Base-by-base conservation (phyloP, 2,113 vertebrate species). In the Atlantisia rogersi region DNA sequence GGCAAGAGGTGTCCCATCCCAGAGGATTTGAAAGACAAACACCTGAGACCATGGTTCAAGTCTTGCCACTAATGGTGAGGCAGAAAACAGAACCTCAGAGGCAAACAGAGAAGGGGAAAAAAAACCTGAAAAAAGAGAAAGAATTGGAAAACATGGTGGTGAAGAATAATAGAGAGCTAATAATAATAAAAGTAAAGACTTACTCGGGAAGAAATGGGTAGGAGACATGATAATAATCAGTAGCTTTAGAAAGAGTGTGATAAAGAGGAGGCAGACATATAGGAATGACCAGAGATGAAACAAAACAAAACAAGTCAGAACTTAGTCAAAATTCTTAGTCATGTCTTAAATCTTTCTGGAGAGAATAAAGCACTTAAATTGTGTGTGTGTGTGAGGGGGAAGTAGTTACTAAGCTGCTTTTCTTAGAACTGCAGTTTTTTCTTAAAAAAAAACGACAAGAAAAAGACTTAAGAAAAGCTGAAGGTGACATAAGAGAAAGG, bases 1-100 rank as follows among this genome's bases (percentile, higher is more conserved):
- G 25, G 9, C 42, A 32, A 42, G 22, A 89, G 14, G 2, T 2
- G 11, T 91, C 40, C 40, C 12, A 9, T 53, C 50, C 31, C 55
- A 35, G 44, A 56, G 29, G 15, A 64, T 71, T 84, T 84, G 21
- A 42, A n/a, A 90, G 14, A 6, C 32, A 68, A 64, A 68, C 20
- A 28, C 21, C 25, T 50, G 28, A 74, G 20, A 63, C 12, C 56
- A n/a, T 0, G 0, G 19, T 18, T 48, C 20, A 39, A 15, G 2
- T 39, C 58, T 75, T 82, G 9, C 17, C 48, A 56, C 10, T 69
- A 53, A 6, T 58, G 15, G 55, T 81, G 32, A 50, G 24, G 46
- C 64, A 83, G 48, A 93, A 69, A 86, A 60, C 15, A 73, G 11
- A 17, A 32, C 4, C 14, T 64, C 26, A 31, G 48, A 70, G 11